Conservation (phyloP, 2,113 vertebrate species). For the Centropus bengalensis region DNA sequence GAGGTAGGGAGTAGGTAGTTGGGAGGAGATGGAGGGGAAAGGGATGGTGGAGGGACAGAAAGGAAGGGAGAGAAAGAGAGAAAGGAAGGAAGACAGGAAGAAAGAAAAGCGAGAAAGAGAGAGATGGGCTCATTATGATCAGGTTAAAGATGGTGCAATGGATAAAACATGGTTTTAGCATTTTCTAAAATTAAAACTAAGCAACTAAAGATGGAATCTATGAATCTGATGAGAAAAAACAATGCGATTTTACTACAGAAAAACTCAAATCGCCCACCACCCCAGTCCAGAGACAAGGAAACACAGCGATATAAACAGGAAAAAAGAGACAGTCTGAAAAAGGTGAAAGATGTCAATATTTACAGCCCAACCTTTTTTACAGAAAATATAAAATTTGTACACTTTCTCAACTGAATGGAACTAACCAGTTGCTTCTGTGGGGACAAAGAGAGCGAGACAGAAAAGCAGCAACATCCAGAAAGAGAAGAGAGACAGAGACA, state of each 20-base stretch:
- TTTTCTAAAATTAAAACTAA: constrained; percentile 63
- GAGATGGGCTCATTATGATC: constrained; percentile 48
- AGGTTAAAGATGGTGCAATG: constrained; percentile 55
- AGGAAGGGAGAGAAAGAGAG: constrained; percentile 22
- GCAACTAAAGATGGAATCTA: constrained; percentile 44
- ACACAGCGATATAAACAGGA: constrained; percentile 30
- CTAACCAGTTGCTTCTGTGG: constrained; percentile 83
- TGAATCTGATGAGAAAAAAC: constrained; percentile 70
- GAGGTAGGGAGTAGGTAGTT: constrained; percentile 53
- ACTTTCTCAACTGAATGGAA: constrained; percentile 65
- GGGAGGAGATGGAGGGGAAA: constrained; percentile 46
- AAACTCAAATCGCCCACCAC: constrained; percentile 54
- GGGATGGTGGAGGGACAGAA: constrained; percentile 15
- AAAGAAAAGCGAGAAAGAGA: background rate
- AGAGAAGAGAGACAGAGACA: constrained; percentile 59
- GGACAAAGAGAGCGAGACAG: constrained; percentile 60
- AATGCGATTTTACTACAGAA: constrained; percentile 59
- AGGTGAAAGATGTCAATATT: constrained; percentile 25
- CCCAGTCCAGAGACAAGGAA: constrained; percentile 34
- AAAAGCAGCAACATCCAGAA: constrained; percentile 57
- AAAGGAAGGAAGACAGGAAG: background rate
- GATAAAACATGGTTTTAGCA: constrained; percentile 56
- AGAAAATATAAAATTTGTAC: constrained; percentile 43
- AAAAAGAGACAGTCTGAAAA: constrained; percentile 28
- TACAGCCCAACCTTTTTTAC: constrained; percentile 13